Evolutionary conservation across 1,140 invertebrate genomes (phyloP).

Genomic region (Cherax quadricarinatus): DNA sequence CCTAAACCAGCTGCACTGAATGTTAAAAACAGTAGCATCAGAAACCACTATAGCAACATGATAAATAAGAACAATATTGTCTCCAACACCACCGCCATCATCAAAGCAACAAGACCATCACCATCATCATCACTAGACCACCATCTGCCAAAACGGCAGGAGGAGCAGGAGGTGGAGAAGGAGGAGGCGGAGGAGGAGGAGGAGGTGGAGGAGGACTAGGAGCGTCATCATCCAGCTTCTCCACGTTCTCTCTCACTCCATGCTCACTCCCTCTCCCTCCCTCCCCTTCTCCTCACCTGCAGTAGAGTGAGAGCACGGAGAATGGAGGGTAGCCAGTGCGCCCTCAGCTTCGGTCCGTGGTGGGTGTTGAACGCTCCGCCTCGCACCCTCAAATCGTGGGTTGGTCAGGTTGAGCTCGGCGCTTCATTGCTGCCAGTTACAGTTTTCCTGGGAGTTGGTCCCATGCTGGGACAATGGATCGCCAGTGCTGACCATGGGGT

Average conservation of each 20-base stretch:
- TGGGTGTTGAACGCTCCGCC: conserved; percentile 33
- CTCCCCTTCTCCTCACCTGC: conserved; percentile 6
- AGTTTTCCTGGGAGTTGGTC: background rate
- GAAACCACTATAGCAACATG: background rate
- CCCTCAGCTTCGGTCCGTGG: conserved; percentile 43
- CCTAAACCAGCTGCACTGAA: too few species aligned
- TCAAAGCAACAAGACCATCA: background rate
- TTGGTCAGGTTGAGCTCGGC: background rate
- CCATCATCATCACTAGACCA: background rate
- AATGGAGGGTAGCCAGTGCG: conserved; percentile 34
- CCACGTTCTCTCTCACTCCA: conserved; percentile 36
- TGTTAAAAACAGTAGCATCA: too few species aligned
- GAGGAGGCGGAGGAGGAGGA: background rate
- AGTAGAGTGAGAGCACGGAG: conserved; percentile 21
- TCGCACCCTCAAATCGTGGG: too few species aligned
- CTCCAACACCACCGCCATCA: background rate
- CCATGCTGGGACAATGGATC: background rate
- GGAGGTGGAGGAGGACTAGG: background rate
- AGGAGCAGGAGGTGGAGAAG: background rate
- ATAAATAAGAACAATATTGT: background rate
- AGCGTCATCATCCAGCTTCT: background rate
- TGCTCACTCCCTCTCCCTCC: background rate
- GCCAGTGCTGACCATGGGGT: background rate
- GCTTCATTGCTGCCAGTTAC: background rate
- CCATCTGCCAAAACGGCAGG: background rate